Evolutionary conservation across 2,888 invertebrate species (phyloP).

Genomic region (Merodon equestris): DNA sequence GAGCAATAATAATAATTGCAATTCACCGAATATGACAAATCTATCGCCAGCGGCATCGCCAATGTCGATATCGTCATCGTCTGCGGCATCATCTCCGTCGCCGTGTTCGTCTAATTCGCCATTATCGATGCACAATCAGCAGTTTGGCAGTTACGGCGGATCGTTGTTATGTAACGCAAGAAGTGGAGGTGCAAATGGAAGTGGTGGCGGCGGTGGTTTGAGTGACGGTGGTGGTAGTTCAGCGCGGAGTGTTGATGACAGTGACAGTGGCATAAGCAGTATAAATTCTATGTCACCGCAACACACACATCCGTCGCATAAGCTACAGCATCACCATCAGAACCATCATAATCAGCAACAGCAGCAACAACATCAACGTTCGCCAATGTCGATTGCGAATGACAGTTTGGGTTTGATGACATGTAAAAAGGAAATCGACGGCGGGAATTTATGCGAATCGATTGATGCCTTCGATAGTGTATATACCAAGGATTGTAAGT

Average conservation of each 20-base stretch:
- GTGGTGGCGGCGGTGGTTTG: constrained; percentile 64
- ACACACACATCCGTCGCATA: constrained; percentile 71
- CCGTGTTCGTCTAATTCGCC: constrained; percentile 74
- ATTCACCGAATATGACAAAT: constrained; percentile 59
- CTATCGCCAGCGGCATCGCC: constrained; percentile 59
- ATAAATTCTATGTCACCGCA: constrained; percentile 65
- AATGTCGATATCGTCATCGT: constrained; percentile 75
- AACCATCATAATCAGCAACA: constrained; percentile 70
- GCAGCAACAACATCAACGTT: constrained; percentile 68
- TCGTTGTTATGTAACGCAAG: constrained; percentile 56
- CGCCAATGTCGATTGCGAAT: constrained; percentile 58
- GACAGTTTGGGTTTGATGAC: constrained; percentile 73
- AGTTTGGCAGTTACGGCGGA: constrained; percentile 48
- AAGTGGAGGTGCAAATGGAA: constrained; percentile 57
- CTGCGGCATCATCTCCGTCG: constrained; percentile 76
- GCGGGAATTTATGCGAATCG: constrained; percentile 75
- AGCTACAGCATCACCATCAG: constrained; percentile 70
- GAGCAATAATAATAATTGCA: constrained; percentile 62
- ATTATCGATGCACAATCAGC: constrained; percentile 70
- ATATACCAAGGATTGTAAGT: constrained; percentile 78
- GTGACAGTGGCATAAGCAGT: constrained; percentile 69
- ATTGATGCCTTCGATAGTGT: constrained; percentile 77
- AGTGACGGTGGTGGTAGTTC: constrained; percentile 60
- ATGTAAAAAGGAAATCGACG: constrained; percentile 75
- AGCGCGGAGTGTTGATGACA: constrained; percentile 66